Evolutionary conservation across 1,140 invertebrate genomes (phyloP), one percentile per base, ranked within the genome.

Genomic region (Platyscapa corneri): DNA sequence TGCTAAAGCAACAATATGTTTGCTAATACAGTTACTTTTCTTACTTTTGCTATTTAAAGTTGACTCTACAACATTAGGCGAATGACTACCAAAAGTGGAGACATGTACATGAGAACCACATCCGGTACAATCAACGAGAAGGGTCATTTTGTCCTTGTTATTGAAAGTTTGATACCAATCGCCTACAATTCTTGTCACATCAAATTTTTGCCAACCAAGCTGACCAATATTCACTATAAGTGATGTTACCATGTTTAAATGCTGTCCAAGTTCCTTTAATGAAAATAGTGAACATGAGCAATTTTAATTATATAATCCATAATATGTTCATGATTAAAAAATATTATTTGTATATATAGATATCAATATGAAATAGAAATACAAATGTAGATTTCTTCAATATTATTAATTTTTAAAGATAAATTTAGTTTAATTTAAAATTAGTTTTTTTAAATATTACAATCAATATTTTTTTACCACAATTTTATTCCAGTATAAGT

Each of bases 161-260:
- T 91, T 90, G 72, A 93, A 90, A 83, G 90, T 92, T 70, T 94
- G 94, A 90, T 96, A 96, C 97, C 97, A 97, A 84, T 94, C 94
- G 67, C 95, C 94, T n/a, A 97, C 96, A 18, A 96, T 96, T 79
- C 94, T 93, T 56, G 97, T 97, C 78, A 98, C 94, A 92, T 98
- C 97, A 87, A 98, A 95, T 88, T 97, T 96, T 89, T 97, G 96
- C 98, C 98, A 98, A 32, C 97, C 97, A 23, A 96, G 93, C 88
- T 95, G 93, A 74, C 94, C 94, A 83, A 96, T 93, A 86, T 95
- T 94, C 86, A 97, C 94, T n/a, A 94, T 94, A 77, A 95, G 94
- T 37, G 96, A 96, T 70, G 96, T 95, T 16, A 96, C 95, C 92
- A 97, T 95, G 88, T 95, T 94, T 42, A 93, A 87, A 75, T 93